Conservation (phyloP, 2,113 vertebrate species). For the Pteronura brasiliensis region DNA sequence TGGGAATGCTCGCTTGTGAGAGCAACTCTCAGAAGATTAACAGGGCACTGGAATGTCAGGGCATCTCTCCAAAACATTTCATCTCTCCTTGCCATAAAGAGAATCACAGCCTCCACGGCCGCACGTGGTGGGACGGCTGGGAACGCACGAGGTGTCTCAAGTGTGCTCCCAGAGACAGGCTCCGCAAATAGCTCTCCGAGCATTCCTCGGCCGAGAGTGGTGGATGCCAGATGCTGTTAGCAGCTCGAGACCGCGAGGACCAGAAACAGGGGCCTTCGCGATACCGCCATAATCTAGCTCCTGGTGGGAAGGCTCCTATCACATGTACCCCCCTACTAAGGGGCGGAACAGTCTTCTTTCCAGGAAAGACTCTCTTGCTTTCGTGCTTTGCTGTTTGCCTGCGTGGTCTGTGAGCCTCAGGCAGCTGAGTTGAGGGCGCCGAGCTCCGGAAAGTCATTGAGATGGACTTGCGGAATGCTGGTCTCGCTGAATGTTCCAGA, state of each 20-base stretch:
- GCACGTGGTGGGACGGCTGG: background rate
- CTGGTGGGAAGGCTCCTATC: background rate
- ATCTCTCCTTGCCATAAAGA: background rate
- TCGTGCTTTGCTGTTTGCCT: background rate
- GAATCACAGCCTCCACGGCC: background rate
- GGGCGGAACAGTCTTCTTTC: background rate
- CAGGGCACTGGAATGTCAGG: background rate
- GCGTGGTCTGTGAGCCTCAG: background rate
- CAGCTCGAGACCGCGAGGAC: background rate
- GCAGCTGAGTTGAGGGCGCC: background rate
- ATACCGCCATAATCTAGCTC: background rate
- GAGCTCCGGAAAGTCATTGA: background rate
- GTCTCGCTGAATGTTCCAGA: background rate
- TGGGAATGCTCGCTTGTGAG: background rate
- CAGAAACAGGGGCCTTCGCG: background rate
- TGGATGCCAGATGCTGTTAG: conserved; percentile 54
- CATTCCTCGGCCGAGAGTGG: conserved; percentile 24
- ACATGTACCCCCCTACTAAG: background rate
- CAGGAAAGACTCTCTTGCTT: background rate
- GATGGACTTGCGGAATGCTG: background rate
- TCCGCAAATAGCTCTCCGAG: conserved; percentile 40
- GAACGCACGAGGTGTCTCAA: conserved; percentile 36
- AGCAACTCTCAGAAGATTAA: conserved; percentile 3
- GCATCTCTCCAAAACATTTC: background rate
- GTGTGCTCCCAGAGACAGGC: conserved; percentile 30